Percentiles rank a stretch among this genome's conserved stretches.
These are phyloP conservation scores for Paradoxurus hermaphroditus DNA, from an alignment of 2,113 vertebrate species.

Conservation along the genomic window DNA sequence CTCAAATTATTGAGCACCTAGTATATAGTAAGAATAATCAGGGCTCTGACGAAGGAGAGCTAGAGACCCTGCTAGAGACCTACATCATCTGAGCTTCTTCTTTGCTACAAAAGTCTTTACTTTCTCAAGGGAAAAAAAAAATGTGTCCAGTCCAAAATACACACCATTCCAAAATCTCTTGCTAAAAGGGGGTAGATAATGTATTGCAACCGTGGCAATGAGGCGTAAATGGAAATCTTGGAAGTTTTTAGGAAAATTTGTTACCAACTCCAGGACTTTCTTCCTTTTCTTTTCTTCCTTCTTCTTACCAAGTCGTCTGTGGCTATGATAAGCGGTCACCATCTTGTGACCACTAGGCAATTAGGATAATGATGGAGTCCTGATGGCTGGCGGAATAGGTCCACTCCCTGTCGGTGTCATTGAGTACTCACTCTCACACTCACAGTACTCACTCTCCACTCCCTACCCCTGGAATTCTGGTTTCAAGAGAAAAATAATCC, in stretches of 20 bases:
- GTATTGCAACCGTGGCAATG: not conserved
- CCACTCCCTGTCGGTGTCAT: not conserved
- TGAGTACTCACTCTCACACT: not conserved
- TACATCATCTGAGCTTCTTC: not conserved
- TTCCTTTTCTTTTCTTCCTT: not conserved
- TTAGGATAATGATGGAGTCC: not conserved
- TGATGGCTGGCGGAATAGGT: not conserved
- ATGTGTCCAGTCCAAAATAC: not conserved
- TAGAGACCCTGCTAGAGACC: not conserved
- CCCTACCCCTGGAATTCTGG: not conserved
- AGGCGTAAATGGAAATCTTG: not conserved
- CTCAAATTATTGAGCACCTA: not conserved
- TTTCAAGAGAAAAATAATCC: not conserved
- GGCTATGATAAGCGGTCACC: not conserved
- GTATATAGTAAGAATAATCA: not conserved
- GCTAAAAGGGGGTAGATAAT: not conserved
- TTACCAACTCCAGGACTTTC: not conserved
- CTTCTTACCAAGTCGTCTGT: not conserved
- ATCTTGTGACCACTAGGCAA: not conserved
- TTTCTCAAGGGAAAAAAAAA: not conserved
- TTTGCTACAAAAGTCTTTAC: not conserved
- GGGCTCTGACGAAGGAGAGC: not conserved
- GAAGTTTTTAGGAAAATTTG: not conserved
- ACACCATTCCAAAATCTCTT: not conserved
- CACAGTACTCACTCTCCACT: not conserved